Base-by-base conservation (phyloP, 2,888 invertebrate species). In the Xylocampa areola region DNA sequence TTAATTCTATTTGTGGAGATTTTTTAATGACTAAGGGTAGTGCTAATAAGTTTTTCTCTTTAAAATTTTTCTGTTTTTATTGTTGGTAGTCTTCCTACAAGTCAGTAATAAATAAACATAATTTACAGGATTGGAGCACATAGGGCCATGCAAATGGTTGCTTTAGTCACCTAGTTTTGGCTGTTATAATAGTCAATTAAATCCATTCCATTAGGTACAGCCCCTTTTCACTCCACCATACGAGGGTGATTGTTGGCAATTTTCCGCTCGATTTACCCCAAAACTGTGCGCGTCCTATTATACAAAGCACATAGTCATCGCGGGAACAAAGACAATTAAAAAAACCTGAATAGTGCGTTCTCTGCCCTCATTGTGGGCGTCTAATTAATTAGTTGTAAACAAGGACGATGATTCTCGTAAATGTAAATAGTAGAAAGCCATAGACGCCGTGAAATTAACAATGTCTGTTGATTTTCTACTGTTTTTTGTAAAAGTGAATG, bases 341-440 rank as follows among this genome's bases (percentile, higher is more conserved):
- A 86, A 58, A 87, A 84, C 76, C 72, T 73, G 78, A 83, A 68
- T 80, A 78, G 78, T 82, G 79, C 74, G 76, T 83, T 79, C 81
- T 74, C 73, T 76, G 77, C 76, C 80, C 79, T 81, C 82, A 87
- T 91, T 91, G 90, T 91, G 82, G 76, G 72, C 61, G 71, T 85
- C 82, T 93, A 93, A 93, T 94, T 94, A 93, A 93, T 93, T 93
- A 92, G 84, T 83, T 82, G 86, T 88, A 92, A 93, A 94, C 92
- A 93, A 92, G 91, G 85, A 83, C 87, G 90, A 93, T 92, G 92
- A 92, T 90, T 88, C 87, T 91, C 84, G 90, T 82, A 90, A 92
- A 93, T 88, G 89, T 88, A 93, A 92, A 92, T 92, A 92, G 86
- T 87, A 85, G 88, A 91, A 89, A 89, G 86, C 75, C 59, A 67